phyloP scores from a whole-genome alignment of 2,113 vertebrate genomes.

The Nannobrachium achirus region DNA sequence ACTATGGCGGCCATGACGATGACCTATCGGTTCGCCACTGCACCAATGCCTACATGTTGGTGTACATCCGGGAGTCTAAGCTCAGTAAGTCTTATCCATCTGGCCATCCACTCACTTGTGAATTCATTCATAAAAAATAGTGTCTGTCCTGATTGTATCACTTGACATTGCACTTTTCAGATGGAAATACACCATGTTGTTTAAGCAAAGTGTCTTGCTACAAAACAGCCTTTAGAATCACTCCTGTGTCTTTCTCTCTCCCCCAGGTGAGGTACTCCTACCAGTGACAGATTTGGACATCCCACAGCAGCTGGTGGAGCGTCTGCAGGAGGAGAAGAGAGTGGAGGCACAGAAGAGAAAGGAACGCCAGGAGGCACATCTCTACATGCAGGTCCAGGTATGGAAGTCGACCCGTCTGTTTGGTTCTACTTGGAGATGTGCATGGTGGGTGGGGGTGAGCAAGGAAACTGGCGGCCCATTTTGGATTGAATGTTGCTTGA shows the following conservation, averaged over 20 bases:
- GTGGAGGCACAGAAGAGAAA: slow-evolving; percentile 99
- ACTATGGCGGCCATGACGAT: slow-evolving; percentile 96
- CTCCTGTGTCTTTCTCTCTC: background rate
- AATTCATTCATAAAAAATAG: too few relatives aligned
- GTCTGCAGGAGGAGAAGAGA: slow-evolving; percentile 97
- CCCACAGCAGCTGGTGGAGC: slow-evolving; percentile 96
- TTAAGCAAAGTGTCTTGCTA: too few relatives aligned
- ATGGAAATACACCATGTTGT: too few relatives aligned
- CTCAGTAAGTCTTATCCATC: slow-evolving; percentile 93
- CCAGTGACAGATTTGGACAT: slow-evolving; percentile 97
- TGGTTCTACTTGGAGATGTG: background rate
- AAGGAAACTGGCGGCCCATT: background rate
- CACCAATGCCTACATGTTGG: slow-evolving; percentile 98
- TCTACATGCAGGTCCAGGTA: slow-evolving; percentile 99
- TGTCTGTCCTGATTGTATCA: too few relatives aligned
- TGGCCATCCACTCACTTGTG: too few relatives aligned
- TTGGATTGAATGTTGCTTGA: background rate
- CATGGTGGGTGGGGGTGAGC: background rate
- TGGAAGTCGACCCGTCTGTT: background rate
- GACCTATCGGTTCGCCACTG: slow-evolving; percentile 97
- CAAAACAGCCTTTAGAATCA: too few relatives aligned
- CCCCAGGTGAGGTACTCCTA: slow-evolving; percentile 91
- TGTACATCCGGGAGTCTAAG: slow-evolving; percentile 97
- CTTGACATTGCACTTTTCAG: too few relatives aligned
- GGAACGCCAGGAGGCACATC: slow-evolving; percentile 97